A percentile compares a stretch with the other conserved stretches of the same genome.
Conservation (phyloP, 2,113 vertebrate genomes). For the Sigmodon hispidus region DNA sequence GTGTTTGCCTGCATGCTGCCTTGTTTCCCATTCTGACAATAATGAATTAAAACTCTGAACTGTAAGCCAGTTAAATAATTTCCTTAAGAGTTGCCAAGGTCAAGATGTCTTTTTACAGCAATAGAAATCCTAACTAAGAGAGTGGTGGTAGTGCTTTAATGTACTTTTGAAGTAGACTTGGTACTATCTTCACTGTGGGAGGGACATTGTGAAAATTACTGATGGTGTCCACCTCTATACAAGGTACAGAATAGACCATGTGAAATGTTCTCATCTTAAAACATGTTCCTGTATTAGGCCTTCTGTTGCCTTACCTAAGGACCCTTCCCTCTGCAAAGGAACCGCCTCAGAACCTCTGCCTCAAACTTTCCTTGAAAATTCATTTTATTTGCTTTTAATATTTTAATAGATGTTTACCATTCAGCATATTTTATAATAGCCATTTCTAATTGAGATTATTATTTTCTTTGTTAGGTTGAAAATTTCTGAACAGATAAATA, state of each 20-base stretch:
- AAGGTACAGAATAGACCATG: accelerated
- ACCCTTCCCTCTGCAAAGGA: neutral
- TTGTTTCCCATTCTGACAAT: neutral
- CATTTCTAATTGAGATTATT: neutral
- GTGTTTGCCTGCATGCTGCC: neutral
- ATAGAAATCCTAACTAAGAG: neutral
- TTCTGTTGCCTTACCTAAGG: neutral
- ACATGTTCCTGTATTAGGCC: accelerated
- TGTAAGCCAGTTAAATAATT: neutral
- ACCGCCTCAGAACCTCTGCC: neutral
- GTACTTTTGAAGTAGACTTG: accelerated
- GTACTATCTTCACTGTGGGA: neutral
- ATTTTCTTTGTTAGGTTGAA: neutral
- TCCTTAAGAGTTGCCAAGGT: neutral
- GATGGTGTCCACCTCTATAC: accelerated
- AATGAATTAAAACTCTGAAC: neutral
- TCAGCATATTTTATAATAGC: neutral
- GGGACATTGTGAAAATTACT: neutral
- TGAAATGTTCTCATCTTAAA: neutral
- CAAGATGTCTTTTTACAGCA: neutral
- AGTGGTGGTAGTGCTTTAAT: neutral
- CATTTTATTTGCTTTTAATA: neutral
- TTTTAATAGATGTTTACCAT: neutral
- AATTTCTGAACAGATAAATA: neutral
- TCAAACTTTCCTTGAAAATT: neutral